These are phyloP conservation scores for Poecile atricapillus DNA, from an alignment of 2,113 vertebrate genomes.

Conservation along the genomic window DNA sequence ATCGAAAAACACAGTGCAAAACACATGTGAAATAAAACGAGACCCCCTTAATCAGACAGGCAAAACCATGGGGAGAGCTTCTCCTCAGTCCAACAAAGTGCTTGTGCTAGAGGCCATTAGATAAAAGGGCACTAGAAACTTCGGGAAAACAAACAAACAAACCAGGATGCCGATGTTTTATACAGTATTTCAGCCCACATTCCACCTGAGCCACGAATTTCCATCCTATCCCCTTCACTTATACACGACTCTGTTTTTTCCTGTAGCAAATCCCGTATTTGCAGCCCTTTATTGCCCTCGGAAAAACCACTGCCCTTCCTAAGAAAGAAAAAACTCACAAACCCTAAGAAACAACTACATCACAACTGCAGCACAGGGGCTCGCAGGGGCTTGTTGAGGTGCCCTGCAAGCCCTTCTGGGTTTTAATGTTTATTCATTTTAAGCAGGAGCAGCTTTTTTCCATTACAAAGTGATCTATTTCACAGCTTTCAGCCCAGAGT, in stretches of 20 bases:
- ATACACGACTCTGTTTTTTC: accelerated
- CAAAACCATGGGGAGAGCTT: background rate
- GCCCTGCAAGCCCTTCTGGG: background rate
- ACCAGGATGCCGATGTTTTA: background rate
- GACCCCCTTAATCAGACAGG: background rate
- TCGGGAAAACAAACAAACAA: background rate
- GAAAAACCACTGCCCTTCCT: background rate
- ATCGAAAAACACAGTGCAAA: background rate
- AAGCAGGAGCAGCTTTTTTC: background rate
- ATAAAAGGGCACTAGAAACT: background rate
- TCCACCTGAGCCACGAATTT: background rate
- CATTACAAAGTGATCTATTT: constrained; percentile 55
- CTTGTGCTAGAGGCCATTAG: background rate
- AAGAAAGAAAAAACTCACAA: background rate
- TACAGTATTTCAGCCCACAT: background rate
- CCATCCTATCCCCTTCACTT: background rate
- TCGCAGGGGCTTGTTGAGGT: background rate
- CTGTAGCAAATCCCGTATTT: background rate
- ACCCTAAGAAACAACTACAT: background rate
- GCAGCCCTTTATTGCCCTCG: background rate
- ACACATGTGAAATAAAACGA: background rate
- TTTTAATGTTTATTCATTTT: constrained; percentile 15
- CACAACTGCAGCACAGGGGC: background rate
- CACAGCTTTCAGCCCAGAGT: constrained; percentile 32
- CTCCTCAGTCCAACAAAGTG: background rate